A percentile compares a stretch with the other conserved stretches of the same genome.
phyloP scores from a whole-genome alignment of 30 jellyfish, hydroid and myxozoan genomes.

The Nemopilema nomurai region DNA sequence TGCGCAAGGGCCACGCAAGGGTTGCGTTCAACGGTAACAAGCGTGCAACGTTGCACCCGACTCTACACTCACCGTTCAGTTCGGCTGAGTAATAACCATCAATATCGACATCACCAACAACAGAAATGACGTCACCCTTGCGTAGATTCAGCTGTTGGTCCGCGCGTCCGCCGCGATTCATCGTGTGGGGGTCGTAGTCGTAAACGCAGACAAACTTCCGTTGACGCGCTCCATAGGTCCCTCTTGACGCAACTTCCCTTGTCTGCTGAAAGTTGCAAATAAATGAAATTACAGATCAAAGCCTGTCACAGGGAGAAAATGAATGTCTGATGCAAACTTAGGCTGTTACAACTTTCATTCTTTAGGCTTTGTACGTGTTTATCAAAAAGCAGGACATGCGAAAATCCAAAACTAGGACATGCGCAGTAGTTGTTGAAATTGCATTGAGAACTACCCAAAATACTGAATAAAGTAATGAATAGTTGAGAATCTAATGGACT shows the following conservation, averaged over 20 bases:
- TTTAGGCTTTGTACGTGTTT: too few species aligned
- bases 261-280: constrained; percentile 11
- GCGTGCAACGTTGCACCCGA: too few species aligned
- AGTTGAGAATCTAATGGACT: too few species aligned
- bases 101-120: constrained; percentile 88
- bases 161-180: constrained; percentile 87
- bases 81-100: constrained; percentile 96
- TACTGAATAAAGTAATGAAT: too few species aligned
- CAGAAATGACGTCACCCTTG: constrained; percentile 88
- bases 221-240: constrained; percentile 50
- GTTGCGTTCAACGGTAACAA: too few species aligned
- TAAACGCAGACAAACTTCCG: constrained; percentile 71
- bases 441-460: too few species aligned
- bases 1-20: too few species aligned
- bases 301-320: background rate
- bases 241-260: constrained; percentile 21
- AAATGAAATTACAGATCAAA: background rate
- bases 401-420: too few species aligned
- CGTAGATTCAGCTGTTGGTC: constrained; percentile 82
- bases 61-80: constrained; percentile 62
- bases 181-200: constrained; percentile 94
- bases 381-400: too few species aligned
- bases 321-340: too few species aligned
- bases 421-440: too few species aligned
- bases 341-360: too few species aligned